Conservation (phyloP, 2,113 vertebrate species). For the Nymphicus hollandicus region DNA sequence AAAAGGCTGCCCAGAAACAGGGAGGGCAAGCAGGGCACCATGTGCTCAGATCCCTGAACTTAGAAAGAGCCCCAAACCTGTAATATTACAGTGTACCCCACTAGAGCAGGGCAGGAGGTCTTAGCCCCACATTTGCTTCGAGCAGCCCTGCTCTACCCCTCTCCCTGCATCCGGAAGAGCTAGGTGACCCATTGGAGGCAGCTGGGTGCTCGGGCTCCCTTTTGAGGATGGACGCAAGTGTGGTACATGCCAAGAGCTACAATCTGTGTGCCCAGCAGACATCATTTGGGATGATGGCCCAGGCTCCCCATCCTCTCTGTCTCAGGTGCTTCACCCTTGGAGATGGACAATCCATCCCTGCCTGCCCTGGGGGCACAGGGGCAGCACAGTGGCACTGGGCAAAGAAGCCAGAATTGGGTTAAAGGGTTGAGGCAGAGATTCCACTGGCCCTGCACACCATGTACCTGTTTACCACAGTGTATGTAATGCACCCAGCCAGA, state of each 20-base stretch:
- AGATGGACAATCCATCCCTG: not conserved
- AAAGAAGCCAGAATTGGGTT: not conserved
- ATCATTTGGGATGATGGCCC: not conserved
- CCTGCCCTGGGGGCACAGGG: not conserved
- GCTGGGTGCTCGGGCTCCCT: not conserved
- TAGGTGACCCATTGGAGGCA: not conserved
- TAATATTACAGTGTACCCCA: not conserved
- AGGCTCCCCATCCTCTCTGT: not conserved
- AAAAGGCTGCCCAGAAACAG: not conserved
- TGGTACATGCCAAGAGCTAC: not conserved
- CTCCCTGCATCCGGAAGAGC: not conserved
- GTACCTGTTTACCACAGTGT: not conserved
- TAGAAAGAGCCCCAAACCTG: not conserved
- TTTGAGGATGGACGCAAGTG: not conserved
- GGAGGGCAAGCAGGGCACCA: accelerated
- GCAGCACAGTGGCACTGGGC: accelerated
- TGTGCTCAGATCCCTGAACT: not conserved
- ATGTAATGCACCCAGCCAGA: not conserved
- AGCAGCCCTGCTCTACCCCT: not conserved
- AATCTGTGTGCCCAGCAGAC: not conserved
- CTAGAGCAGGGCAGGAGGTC: not conserved
- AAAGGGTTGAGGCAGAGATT: not conserved
- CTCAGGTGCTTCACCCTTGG: accelerated
- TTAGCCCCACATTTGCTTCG: not conserved
- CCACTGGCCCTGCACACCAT: accelerated